These are phyloP conservation scores for Philotrypesis tridentata DNA, from an alignment of 1,140 invertebrate genomes.

Conservation along the genomic window DNA sequence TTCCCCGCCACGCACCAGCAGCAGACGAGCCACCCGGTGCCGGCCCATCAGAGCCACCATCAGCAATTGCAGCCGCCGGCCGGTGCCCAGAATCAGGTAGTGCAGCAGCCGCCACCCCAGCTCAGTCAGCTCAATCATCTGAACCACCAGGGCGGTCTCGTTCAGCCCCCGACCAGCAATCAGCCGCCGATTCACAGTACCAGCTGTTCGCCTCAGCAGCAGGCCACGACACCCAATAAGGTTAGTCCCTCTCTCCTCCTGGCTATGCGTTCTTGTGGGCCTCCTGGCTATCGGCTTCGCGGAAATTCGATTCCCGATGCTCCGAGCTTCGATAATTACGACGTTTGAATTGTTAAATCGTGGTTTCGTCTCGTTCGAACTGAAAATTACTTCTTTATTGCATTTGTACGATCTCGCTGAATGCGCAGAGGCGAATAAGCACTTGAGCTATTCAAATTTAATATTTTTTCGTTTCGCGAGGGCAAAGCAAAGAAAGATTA, in stretches of 20 bases:
- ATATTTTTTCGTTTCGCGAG: background rate
- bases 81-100: constrained; percentile 4
- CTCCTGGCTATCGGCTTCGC: too few species aligned
- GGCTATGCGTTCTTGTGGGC: background rate
- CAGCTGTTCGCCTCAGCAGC: constrained; percentile 72
- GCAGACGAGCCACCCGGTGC: constrained; percentile 67
- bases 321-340: too few species aligned
- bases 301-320: too few species aligned
- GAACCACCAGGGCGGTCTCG: constrained; percentile 69
- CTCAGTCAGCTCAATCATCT: constrained; percentile 69
- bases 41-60: constrained; percentile 68
- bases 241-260: constrained; percentile 54
- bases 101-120: constrained; percentile 57
- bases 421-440: too few species aligned
- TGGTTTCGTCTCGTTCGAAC: too few species aligned
- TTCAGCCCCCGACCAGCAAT: constrained; percentile 63
- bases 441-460: background rate
- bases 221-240: constrained; percentile 71
- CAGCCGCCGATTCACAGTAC: constrained; percentile 69
- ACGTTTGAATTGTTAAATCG: too few species aligned
- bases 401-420: too few species aligned
- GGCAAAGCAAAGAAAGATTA: background rate
- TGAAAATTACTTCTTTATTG: too few species aligned
- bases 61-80: constrained; percentile 56
- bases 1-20: constrained; percentile 71